A percentile compares a stretch with the other conserved stretches of the same genome.
phyloP scores from a whole-genome alignment of 2,888 invertebrate species.

The Harpagoxenus sublaevis region DNA sequence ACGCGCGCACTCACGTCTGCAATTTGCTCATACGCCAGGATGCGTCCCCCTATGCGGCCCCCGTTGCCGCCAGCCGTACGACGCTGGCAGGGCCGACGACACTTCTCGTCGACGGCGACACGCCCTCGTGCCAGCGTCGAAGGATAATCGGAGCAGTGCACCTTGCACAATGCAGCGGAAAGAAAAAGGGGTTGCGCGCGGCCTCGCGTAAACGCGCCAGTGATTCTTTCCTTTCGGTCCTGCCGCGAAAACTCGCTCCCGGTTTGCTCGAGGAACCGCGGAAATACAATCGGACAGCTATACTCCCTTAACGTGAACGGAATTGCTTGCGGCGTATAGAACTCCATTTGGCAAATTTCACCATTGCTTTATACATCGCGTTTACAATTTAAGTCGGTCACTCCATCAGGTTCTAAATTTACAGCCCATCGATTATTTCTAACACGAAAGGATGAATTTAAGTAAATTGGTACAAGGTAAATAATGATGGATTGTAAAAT shows the following conservation, averaged over 20 bases:
- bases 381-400: not conserved
- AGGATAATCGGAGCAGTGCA: slow-evolving; percentile 56
- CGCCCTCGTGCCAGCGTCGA: slow-evolving; percentile 42
- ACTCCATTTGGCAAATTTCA: not conserved
- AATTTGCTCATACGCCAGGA: slow-evolving; percentile 59
- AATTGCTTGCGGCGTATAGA: not conserved
- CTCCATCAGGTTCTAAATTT: not conserved
- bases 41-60: slow-evolving; percentile 3
- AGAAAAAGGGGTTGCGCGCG: slow-evolving; percentile 29
- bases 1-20: slow-evolving; percentile 47
- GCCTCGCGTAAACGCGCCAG: slow-evolving; percentile 2
- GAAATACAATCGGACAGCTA: not conserved
- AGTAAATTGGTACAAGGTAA: not conserved
- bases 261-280: not conserved
- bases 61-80: not conserved
- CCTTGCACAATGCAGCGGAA: slow-evolving; percentile 52
- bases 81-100: slow-evolving; percentile 50
- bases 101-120: slow-evolving; percentile 26
- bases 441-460: not conserved
- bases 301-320: not conserved
- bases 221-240: not conserved
- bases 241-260: not conserved
- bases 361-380: not conserved
- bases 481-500: not conserved
- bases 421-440: not conserved